Conservation (phyloP, 1,140 invertebrate species). For the Cydia fagiglandana region DNA sequence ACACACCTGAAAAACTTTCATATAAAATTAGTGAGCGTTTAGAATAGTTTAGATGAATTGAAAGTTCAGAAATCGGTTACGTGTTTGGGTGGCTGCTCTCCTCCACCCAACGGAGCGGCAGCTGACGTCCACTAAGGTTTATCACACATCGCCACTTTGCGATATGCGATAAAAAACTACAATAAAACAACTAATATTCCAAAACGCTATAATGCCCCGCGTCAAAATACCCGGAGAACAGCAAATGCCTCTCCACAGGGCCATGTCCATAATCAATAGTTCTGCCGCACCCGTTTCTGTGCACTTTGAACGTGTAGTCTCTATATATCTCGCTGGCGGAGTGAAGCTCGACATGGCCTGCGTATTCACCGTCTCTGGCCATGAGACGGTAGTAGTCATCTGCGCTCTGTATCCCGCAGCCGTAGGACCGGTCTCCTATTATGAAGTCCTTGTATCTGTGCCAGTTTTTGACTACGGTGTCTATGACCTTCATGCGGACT, state of each 20-base stretch:
- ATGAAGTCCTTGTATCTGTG: constrained; percentile 68
- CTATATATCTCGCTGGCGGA: constrained; percentile 59
- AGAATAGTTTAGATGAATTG: too few species aligned
- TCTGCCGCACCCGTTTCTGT: constrained; percentile 53
- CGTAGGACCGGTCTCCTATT: constrained; percentile 65
- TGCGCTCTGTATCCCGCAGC: constrained; percentile 44
- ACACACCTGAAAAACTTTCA: too few species aligned
- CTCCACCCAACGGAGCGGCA: too few species aligned
- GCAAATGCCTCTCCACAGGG: constrained; percentile 53
- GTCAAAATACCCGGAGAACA: constrained; percentile 65
- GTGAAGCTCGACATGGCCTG: constrained; percentile 67
- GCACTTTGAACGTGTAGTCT: constrained; percentile 63
- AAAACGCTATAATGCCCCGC: constrained; percentile 70
- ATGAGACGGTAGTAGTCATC: constrained; percentile 57
- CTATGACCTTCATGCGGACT: constrained; percentile 57
- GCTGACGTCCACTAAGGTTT: too few species aligned
- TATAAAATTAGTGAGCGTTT: too few species aligned
- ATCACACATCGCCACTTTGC: too few species aligned
- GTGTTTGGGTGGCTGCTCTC: too few species aligned
- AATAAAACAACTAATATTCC: constrained; percentile 44
- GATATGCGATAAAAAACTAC: not conserved
- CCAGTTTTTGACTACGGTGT: constrained; percentile 62
- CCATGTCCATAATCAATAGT: constrained; percentile 67
- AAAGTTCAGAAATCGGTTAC: too few species aligned
- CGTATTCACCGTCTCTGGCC: constrained; percentile 64